These are phyloP conservation scores for Riparia riparia DNA, from an alignment of 2,113 vertebrate genomes.

Conservation along the genomic window DNA sequence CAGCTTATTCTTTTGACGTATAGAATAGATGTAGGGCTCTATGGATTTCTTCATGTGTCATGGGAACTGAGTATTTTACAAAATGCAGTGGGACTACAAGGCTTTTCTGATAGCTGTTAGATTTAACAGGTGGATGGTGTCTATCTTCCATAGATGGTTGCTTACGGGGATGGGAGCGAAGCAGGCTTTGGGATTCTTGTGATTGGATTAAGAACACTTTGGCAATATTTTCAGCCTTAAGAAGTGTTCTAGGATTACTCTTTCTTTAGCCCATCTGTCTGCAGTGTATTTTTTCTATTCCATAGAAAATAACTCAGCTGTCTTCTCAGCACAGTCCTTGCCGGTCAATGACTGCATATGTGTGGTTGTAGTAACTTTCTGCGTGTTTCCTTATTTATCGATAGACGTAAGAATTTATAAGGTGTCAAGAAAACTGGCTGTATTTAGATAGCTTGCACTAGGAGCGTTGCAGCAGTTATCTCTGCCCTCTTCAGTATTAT, in stretches of 20 bases:
- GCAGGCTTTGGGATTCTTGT: background rate
- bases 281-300: background rate
- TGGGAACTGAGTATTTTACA: background rate
- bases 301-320: conserved; percentile 25
- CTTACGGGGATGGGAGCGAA: conserved; percentile 4
- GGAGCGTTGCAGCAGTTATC: background rate
- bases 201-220: conserved; percentile 50
- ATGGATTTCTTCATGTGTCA: background rate
- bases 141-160: background rate
- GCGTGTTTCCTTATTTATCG: background rate
- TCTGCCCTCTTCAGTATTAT: background rate
- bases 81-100: background rate
- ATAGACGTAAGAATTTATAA: background rate
- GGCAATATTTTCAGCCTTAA: conserved; percentile 37
- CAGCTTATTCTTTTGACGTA: background rate
- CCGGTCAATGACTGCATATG: background rate
- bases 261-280: conserved; percentile 41
- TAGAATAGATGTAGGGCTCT: background rate
- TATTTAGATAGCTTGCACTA: background rate
- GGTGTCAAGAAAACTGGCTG: background rate
- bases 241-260: conserved; percentile 53
- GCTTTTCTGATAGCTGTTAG: background rate
- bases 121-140: conserved; percentile 54
- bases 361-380: background rate
- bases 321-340: background rate